Conservation (phyloP, 2,797 vertebrate species). For the Nyctibius grandis region DNA sequence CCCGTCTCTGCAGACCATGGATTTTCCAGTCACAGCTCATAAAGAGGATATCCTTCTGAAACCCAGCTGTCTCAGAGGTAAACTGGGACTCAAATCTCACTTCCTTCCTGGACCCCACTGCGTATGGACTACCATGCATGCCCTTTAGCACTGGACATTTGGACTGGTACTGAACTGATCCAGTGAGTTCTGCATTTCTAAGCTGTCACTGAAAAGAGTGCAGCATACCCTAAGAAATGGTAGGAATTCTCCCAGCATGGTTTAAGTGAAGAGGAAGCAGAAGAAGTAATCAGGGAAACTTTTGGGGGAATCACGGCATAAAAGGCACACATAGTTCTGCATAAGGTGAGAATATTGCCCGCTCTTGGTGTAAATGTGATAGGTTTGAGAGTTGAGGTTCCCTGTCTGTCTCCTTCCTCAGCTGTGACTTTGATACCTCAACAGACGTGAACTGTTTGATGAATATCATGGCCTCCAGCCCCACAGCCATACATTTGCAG, state of each 20-base stretch:
- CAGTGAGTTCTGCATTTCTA: not conserved
- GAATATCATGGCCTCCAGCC: not conserved
- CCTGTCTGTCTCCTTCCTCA: not conserved
- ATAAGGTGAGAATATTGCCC: not conserved
- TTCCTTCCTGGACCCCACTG: not conserved
- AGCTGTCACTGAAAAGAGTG: not conserved
- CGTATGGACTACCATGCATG: not conserved
- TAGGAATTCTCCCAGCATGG: not conserved
- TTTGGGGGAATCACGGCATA: not conserved
- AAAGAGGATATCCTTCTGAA: not conserved
- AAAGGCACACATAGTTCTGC: not conserved
- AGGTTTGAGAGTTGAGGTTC: not conserved
- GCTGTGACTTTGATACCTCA: not conserved
- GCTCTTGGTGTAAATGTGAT: not conserved
- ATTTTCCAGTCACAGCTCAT: not conserved
- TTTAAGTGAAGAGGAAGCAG: not conserved
- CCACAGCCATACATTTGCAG: not conserved
- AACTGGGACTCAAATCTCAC: not conserved
- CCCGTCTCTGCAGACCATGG: not conserved
- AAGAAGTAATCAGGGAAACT: not conserved
- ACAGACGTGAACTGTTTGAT: not conserved
- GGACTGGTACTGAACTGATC: not conserved
- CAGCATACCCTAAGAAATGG: not conserved
- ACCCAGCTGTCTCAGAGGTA: not conserved
- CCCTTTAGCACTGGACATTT: not conserved